Percentiles rank a stretch among this genome's conserved stretches.
Conservation (phyloP, 2,888 invertebrate genomes). For the Diploptera punctata region DNA sequence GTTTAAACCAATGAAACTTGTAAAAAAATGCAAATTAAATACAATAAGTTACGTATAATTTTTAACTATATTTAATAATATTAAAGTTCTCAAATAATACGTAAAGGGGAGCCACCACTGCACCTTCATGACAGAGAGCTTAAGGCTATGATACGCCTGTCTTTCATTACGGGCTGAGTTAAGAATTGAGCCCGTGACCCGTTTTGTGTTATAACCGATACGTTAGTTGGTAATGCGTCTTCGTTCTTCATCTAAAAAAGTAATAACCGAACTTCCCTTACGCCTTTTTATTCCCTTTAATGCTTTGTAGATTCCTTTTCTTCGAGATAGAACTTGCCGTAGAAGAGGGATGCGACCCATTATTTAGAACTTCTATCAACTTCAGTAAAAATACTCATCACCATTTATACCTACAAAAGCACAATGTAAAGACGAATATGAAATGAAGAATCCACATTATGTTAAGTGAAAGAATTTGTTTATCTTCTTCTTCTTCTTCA, state of each 20-base stretch:
- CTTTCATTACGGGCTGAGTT: neutral
- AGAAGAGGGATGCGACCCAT: neutral
- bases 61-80: no score
- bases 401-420: no score
- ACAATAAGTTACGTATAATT: no score
- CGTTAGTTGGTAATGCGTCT: neutral
- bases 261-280: neutral
- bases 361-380: neutral
- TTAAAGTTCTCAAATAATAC: no score
- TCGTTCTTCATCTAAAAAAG: neutral
- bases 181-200: neutral
- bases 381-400: neutral
- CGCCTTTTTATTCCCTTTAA: neutral
- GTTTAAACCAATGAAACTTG: no score
- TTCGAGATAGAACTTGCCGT: neutral
- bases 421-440: no score
- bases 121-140: neutral
- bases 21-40: no score
- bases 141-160: neutral
- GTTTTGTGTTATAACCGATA: neutral
- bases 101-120: constrained; percentile 11
- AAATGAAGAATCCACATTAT: no score
- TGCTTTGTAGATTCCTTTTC: neutral
- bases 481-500: no score
- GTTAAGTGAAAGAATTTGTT: no score